Evolutionary conservation across 30 jellyfish, hydroid and myxozoan species (phyloP), one percentile per base, ranked within the genome.

Genomic region (Catostylus mosaicus): DNA sequence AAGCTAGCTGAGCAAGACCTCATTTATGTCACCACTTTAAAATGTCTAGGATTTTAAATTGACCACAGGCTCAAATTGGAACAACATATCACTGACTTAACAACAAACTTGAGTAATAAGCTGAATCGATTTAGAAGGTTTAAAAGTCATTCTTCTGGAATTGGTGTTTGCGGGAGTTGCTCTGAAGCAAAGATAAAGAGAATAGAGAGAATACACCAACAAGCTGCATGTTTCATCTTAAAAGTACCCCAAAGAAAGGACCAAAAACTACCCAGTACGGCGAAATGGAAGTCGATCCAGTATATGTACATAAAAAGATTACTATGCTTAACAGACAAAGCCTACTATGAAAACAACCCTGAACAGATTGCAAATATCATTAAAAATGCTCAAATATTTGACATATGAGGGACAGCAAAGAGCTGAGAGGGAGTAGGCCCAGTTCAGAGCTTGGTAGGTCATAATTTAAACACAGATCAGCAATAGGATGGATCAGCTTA

Each of bases 301-400:
- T 50, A 50, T 16, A 50, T 50, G 63, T 50, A 67, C 79, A 67
- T 27, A 61, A 67, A 67, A 67, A 67, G 79, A 32, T 32, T 67
- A 67, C 62, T 32, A 30, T 67, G 62, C 24, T 35, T 67, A 35
- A 2, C 79, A 67, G 23, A 35, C 59, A 67, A 67, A 67, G 79
- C 62, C 19, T 67, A 37, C 32, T 12, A 64, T 29, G 51, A 64
- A 30, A 64, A 30, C 23, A 7, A 51, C 51, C 77, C 77, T 64
- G 77, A 64, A 30, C 77, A 64, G 48, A 64, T 64, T 64, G 77
- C 7, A 64, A 64, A 29, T 64, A 64, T 32, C 77, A 64, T 64
- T 57, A 64, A 64, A 64, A 64, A 64, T 64, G 77, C 52, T 5
- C 48, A 7, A 64, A 64, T 64, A 31, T 64, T 64, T 51, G 77